Percentiles rank a stretch among this genome's conserved stretches.
Evolutionary conservation across 2,888 invertebrate species (phyloP).

Genomic region (Phyllotreta cruciferae): DNA sequence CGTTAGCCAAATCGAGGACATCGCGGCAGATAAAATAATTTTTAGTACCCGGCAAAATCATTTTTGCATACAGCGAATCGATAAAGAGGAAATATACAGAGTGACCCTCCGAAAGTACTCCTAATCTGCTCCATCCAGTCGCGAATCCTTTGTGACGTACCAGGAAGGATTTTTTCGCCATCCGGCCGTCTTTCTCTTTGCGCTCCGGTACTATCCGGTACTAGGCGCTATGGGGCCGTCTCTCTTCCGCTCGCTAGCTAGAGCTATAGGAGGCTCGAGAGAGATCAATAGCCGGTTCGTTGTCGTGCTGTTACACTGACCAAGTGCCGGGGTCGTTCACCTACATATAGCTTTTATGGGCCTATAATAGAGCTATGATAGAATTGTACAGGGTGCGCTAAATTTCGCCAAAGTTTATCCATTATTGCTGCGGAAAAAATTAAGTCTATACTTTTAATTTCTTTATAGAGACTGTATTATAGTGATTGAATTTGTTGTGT

Average conservation of each 20-base stretch:
- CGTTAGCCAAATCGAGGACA: constrained; percentile 47
- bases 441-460: too few relatives aligned
- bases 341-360: neutral
- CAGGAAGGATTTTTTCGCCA: too few relatives aligned
- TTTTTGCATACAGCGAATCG: neutral
- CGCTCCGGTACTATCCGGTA: too few relatives aligned
- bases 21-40: constrained; percentile 3
- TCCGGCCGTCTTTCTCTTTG: too few relatives aligned
- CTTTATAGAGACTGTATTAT: too few relatives aligned
- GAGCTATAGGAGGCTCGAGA: neutral
- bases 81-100: neutral
- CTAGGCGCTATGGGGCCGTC: too few relatives aligned
- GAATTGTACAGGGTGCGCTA: neutral
- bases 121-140: too few relatives aligned
- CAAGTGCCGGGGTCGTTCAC: constrained; percentile 23
- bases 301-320: constrained; percentile 23
- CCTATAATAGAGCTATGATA: neutral
- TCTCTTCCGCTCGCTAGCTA: too few relatives aligned
- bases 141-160: too few relatives aligned
- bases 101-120: too few relatives aligned
- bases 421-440: too few relatives aligned
- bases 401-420: neutral
- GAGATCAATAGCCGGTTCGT: constrained; percentile 1
- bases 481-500: too few relatives aligned
- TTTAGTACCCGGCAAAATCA: constrained; percentile 6